Evolutionary conservation across 2,888 invertebrate species (phyloP), one percentile per base, ranked within the genome.

Genomic region (Brenthis ino): DNA sequence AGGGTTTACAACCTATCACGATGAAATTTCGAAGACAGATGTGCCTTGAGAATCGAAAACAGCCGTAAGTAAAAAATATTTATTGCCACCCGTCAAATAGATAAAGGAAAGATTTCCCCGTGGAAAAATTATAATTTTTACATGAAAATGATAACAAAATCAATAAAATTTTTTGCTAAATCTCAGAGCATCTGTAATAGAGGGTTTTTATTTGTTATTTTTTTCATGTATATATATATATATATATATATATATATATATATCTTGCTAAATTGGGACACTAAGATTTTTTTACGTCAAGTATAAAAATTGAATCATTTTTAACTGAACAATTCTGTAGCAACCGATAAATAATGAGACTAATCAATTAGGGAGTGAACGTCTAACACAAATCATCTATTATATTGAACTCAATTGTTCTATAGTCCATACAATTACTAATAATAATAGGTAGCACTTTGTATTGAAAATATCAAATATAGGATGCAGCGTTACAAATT

Each of bases 21-120:
- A 67, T 73, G 67, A 69, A 65, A 71, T 73, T 71, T 65, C 69
- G 37, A 56, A 66, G 71, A 71, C 69, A 67, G 63, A 71, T 84
- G 82, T 70, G 70, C 70, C 64, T 70, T 64, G 72, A 68, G 64
- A 68, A 67, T 65, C 68, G 68, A 70, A 72, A 68, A 66, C 65
- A 66, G 60, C 57, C 65, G 51, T 65, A 72, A 70, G 72, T 70
- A 70, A 72, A 65, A 70, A 72, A 72, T 68, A 72, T 72, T 72
- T 72, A 72, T 65, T 64, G 48, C 68, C 67, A 28, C 53, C 60
- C 68, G 65, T 70, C 68, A 72, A 70, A 72, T 65, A 68, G 68
- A 66, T 65, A 72, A 69, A 68, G 24, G 65, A 72, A 70, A 68
- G 70, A 70, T 68, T 70, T 68, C 70, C 70, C 67, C 6, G 54